Conservation (phyloP, 2,113 vertebrate species). For the Dipodomys ordii region DNA sequence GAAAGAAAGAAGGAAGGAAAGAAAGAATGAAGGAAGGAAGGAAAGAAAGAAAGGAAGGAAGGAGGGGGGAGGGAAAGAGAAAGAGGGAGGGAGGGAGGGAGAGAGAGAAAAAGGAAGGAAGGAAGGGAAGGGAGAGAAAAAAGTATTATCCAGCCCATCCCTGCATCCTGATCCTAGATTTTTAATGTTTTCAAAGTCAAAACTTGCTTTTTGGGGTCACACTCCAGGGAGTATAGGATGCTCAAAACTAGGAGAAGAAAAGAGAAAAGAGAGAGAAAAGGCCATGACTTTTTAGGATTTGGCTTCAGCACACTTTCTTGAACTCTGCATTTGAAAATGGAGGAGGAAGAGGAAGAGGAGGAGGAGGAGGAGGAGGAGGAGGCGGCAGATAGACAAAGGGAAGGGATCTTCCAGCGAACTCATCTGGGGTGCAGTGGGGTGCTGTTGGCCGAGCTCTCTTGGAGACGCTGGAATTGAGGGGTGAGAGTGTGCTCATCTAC, state of each 20-base stretch:
- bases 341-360: conserved; percentile 84
- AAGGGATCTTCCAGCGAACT: conserved; percentile 78
- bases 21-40: accelerated
- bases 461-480: conserved; percentile 79
- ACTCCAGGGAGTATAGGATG: conserved; percentile 76
- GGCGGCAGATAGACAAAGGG: conserved; percentile 85
- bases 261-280: conserved; percentile 57
- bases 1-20: too few species aligned
- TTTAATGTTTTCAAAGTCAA: conserved; percentile 71
- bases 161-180: background rate
- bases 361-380: too few species aligned
- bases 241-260: conserved; percentile 65
- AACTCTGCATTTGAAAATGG: conserved; percentile 88
- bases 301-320: conserved; percentile 86
- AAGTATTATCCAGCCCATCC: too few species aligned
- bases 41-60: too few species aligned
- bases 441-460: conserved; percentile 75
- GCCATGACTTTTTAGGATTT: conserved; percentile 79
- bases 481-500: conserved; percentile 84
- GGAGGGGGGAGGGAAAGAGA: too few species aligned
- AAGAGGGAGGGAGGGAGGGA: too few species aligned
- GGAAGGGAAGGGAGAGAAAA: too few species aligned
- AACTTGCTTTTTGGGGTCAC: conserved; percentile 61
- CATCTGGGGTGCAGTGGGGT: conserved; percentile 65
- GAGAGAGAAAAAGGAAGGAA: too few species aligned